Evolutionary conservation across 2,888 invertebrate genomes (phyloP).

Genomic region (Hirtodrosophila duncani): DNA sequence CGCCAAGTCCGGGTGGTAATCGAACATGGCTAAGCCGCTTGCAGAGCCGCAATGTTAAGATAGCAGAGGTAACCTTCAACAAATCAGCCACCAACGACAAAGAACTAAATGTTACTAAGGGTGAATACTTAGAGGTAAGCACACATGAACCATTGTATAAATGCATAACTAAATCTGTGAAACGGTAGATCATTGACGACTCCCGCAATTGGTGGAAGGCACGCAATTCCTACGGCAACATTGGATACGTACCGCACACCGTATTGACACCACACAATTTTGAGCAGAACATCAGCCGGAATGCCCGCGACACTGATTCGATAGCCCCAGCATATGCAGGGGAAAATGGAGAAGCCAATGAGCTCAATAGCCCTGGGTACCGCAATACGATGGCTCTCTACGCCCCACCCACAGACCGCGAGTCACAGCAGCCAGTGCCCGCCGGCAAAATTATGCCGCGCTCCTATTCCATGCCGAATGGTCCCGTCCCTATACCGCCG

Average conservation of each 20-base stretch:
- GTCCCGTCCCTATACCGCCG: slow-evolving; percentile 78
- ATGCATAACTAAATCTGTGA: too few relatives aligned
- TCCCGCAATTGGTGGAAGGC: slow-evolving; percentile 99
- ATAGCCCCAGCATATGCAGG: slow-evolving; percentile 48
- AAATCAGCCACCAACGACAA: slow-evolving; percentile 97
- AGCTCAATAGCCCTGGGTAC: slow-evolving; percentile 40
- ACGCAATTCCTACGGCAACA: slow-evolving; percentile 89
- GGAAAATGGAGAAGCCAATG: slow-evolving; percentile 42
- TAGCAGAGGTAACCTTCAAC: slow-evolving; percentile 94
- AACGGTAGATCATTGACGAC: slow-evolving; percentile 96
- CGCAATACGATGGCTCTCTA: slow-evolving; percentile 59
- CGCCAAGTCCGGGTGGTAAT: slow-evolving; percentile 42
- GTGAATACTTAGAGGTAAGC: slow-evolving; percentile 94
- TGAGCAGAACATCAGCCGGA: slow-evolving; percentile 45
- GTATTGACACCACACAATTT: slow-evolving; percentile 86
- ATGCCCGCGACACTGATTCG: slow-evolving; percentile 67
- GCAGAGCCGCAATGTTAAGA: slow-evolving; percentile 83
- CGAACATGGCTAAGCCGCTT: slow-evolving; percentile 85
- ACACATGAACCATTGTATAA: too few relatives aligned
- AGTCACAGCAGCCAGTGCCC: slow-evolving; percentile 47
- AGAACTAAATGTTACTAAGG: slow-evolving; percentile 95
- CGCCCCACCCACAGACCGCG: slow-evolving; percentile 48
- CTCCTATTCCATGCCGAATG: slow-evolving; percentile 75
- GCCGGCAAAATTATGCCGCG: slow-evolving; percentile 57
- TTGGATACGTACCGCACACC: slow-evolving; percentile 98